Base-by-base conservation (phyloP, 2,113 vertebrate genomes). In the Albula goreensis region DNA sequence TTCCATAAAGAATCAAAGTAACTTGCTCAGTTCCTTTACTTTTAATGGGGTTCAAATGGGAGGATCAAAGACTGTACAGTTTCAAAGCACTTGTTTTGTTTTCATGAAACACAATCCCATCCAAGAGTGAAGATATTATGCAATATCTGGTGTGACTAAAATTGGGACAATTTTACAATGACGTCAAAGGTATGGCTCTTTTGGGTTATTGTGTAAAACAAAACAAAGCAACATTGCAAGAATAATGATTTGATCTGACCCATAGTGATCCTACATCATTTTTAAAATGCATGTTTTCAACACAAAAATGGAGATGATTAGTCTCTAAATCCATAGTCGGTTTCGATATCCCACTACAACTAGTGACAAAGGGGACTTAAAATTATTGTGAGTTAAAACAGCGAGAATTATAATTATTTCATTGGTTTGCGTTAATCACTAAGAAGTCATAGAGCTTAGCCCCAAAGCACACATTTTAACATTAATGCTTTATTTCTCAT, bases 361-460 rank as follows among this genome's bases (percentile, higher is more conserved):
- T 94, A 94, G 89, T 91, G 93, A 94, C 91, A 88, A 80, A 89
- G 90, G 92, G 91, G 89, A 92, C 91, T 92, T 87, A 78, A 88
- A 92, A 93, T 91, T 91, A 85, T 90, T 88, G 81, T 85, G 83
- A 85, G 91, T 90, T 93, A 93, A 91, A 93, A 90, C 87, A 88
- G 89, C 85, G 57, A 87, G 88, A 90, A 91, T 94, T 90, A 94
- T 94, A 93, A 95, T 96, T 93, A 94, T 95, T 95, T 92, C 91
- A 94, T 92, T 93, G 92, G 92, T 93, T 90, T 91, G 90, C 93
- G 94, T 94, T 96, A 94, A 95, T 94, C 92, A 92, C 93, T 90
- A 91, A 89, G 85, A 90, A 95, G 93, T 95, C 94, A 94, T 87
- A 92, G 94, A 93, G 92, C 92, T 90, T 90, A 78, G 90, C 93